Conservation (phyloP, 2,113 vertebrate species). For the Martes martes region DNA sequence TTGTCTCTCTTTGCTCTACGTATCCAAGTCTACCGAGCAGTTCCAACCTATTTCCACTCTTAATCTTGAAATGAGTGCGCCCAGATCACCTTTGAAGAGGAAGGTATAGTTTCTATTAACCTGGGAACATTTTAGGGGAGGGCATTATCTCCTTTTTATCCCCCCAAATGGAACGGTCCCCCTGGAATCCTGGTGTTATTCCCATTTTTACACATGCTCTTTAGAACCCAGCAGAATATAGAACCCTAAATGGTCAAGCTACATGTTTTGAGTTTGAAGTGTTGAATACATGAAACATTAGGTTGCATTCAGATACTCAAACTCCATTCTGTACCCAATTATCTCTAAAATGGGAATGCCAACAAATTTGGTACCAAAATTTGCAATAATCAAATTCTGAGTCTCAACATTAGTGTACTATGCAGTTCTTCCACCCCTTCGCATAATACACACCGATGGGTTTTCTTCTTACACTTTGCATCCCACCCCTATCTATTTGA, state of each 20-base stretch:
- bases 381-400: constrained; percentile 1
- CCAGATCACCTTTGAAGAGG: neutral
- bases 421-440: neutral
- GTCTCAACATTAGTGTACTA: constrained; percentile 34
- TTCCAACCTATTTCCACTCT: neutral
- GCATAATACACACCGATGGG: neutral
- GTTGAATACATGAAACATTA: neutral
- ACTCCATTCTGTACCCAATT: neutral
- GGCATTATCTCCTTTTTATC: neutral
- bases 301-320: constrained; percentile 22
- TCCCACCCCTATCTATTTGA: neutral
- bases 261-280: neutral
- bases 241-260: neutral
- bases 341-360: neutral
- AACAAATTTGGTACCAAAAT: constrained; percentile 23
- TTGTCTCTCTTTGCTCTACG: neutral
- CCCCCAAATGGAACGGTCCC: neutral
- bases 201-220: neutral
- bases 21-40: neutral
- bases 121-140: neutral
- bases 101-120: neutral
- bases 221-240: neutral
- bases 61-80: neutral
- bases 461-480: neutral
- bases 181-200: neutral